Evolutionary conservation across 2,113 vertebrate genomes (phyloP).

Genomic region (Isurus oxyrinchus): DNA sequence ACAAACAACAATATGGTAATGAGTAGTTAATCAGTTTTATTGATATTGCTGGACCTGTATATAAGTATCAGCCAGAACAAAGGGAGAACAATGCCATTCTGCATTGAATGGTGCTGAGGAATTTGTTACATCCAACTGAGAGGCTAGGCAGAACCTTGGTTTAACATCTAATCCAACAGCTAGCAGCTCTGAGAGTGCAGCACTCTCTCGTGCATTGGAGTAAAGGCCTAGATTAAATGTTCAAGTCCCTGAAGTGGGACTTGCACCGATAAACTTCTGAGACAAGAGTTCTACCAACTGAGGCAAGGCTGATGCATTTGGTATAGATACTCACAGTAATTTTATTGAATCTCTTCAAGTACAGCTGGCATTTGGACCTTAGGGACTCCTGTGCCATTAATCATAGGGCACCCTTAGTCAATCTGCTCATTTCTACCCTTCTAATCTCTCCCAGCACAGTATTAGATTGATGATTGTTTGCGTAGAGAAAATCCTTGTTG

Average conservation of each 20-base stretch:
- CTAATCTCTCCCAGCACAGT: neutral
- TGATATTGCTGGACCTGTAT: neutral
- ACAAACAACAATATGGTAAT: neutral
- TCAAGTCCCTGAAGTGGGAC: neutral
- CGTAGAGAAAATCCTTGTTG: neutral
- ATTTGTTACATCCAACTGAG: neutral
- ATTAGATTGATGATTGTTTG: neutral
- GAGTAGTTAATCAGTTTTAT: neutral
- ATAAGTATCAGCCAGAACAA: neutral
- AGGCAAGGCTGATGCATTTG: neutral
- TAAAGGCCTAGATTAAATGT: neutral
- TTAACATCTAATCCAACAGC: neutral
- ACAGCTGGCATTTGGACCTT: neutral
- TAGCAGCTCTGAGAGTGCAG: neutral
- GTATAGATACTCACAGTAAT: neutral
- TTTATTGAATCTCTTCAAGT: neutral
- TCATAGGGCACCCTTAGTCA: neutral
- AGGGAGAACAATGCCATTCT: too few species aligned
- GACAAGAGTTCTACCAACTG: neutral
- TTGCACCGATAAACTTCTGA: neutral
- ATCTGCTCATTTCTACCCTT: neutral
- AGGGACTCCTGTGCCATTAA: neutral
- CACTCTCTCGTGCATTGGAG: neutral
- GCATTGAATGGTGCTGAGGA: neutral
- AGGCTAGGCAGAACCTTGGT: neutral